These are phyloP conservation scores for Tenodera sinensis DNA, from an alignment of 2,888 invertebrate species.

Conservation along the genomic window DNA sequence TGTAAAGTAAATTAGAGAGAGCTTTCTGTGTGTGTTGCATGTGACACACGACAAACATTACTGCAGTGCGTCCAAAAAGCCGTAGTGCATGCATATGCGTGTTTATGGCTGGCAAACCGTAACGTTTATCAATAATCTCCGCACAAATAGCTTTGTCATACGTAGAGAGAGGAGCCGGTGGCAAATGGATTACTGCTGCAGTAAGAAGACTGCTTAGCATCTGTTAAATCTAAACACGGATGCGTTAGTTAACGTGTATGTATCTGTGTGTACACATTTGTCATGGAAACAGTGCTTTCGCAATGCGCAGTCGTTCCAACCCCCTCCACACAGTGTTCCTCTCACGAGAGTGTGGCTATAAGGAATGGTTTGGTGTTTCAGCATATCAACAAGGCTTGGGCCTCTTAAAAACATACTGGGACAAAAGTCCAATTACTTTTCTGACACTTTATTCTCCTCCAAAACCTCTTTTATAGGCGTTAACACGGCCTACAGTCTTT, in stretches of 20 bases:
- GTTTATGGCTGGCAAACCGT: not conserved
- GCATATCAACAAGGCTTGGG: too few species aligned
- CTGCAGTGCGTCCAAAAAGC: not conserved
- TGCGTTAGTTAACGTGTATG: not conserved
- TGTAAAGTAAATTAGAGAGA: not conserved
- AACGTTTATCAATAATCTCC: conserved; percentile 17
- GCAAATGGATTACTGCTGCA: not conserved
- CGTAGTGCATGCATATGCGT: not conserved
- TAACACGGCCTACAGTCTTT: too few species aligned
- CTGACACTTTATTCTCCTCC: too few species aligned
- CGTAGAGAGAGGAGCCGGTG: not conserved
- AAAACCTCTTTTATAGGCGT: too few species aligned
- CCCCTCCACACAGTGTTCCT: not conserved
- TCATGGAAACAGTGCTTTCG: not conserved
- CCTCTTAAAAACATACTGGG: too few species aligned
- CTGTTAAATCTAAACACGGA: not conserved
- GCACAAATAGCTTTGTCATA: conserved; percentile 16
- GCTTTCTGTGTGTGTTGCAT: not conserved
- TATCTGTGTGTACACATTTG: not conserved
- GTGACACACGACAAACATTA: not conserved
- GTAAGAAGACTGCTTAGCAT: not conserved
- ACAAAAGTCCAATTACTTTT: too few species aligned
- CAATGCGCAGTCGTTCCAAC: not conserved
- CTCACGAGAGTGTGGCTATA: too few species aligned
- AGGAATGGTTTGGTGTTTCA: too few species aligned